These are phyloP conservation scores for Blennius ocellaris DNA, from an alignment of 2,113 vertebrate species.

Conservation along the genomic window DNA sequence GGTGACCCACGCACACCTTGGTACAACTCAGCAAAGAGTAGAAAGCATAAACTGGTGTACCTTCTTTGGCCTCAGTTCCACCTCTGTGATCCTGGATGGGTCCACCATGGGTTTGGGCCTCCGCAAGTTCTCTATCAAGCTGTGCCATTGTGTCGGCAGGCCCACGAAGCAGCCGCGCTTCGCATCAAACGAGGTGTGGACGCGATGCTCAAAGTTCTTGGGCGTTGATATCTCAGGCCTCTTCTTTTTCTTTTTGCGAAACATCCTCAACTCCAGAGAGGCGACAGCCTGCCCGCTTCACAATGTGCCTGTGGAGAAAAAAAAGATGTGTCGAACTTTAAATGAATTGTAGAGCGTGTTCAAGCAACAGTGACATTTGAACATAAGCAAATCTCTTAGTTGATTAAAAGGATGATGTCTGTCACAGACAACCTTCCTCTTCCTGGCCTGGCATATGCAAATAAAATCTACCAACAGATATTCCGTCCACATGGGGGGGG, in stretches of 20 bases:
- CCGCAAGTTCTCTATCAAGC: slow-evolving; percentile 93
- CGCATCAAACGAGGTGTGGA: slow-evolving; percentile 96
- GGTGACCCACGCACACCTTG: no score
- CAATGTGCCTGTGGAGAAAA: slow-evolving; percentile 45
- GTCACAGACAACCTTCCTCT: not conserved
- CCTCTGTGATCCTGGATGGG: slow-evolving; percentile 93
- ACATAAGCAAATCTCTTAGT: slow-evolving; percentile 32
- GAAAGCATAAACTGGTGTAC: slow-evolving; percentile 65
- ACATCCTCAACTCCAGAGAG: slow-evolving; percentile 85
- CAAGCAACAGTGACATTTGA: slow-evolving; percentile 34
- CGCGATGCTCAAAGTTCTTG: slow-evolving; percentile 96
- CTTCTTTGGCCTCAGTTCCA: slow-evolving; percentile 98
- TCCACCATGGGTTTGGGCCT: slow-evolving; percentile 96
- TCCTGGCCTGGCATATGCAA: slow-evolving; percentile 27
- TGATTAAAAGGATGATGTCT: slow-evolving; percentile 3
- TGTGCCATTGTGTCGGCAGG: slow-evolving; percentile 97
- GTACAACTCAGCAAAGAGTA: no score
- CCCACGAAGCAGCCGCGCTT: slow-evolving; percentile 95
- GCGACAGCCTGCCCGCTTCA: slow-evolving; percentile 60
- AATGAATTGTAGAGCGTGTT: slow-evolving; percentile 5
- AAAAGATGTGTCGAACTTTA: slow-evolving; percentile 9
- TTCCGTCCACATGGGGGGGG: slow-evolving; percentile 7
- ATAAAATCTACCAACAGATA: slow-evolving; percentile 30
- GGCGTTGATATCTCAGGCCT: slow-evolving; percentile 96
- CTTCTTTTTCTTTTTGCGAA: slow-evolving; percentile 99